Evolutionary conservation across 2,888 invertebrate genomes (phyloP).

Genomic region (Macrosiphum euphorbiae): DNA sequence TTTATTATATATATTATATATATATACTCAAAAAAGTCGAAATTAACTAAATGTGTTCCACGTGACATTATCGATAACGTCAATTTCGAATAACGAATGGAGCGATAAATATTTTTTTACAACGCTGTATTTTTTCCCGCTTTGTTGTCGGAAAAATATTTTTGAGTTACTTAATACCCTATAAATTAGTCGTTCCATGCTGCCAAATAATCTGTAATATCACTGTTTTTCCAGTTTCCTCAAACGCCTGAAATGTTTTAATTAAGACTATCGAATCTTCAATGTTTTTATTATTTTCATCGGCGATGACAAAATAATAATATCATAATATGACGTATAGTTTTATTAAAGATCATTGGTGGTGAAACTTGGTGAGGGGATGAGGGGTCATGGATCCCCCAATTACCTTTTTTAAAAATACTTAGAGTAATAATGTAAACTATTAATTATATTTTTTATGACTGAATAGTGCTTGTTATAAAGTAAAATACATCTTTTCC

Average conservation of each 20-base stretch:
- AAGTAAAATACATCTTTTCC: too few species aligned
- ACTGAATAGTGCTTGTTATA: too few species aligned
- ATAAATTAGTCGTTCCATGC: neutral
- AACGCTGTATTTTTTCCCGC: neutral
- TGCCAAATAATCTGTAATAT: neutral
- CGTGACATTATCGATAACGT: slow-evolving; percentile 1
- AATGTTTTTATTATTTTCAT: neutral
- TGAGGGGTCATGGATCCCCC: too few species aligned
- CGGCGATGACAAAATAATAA: neutral
- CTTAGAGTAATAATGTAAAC: too few species aligned
- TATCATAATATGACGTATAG: neutral
- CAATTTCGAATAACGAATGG: neutral
- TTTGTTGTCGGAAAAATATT: neutral
- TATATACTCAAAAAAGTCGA: neutral
- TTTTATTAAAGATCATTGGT: neutral
- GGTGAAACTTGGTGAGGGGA: too few species aligned
- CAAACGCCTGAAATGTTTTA: neutral
- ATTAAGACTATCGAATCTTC: neutral
- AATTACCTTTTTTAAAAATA: too few species aligned
- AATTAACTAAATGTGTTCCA: slow-evolving; percentile 10
- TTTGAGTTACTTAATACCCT: neutral
- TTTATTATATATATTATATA: neutral
- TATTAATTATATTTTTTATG: too few species aligned
- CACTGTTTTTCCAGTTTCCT: too few species aligned
- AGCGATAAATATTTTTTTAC: neutral